These are phyloP conservation scores for Electrona antarctica DNA, from an alignment of 2,113 vertebrate genomes.

Conservation along the genomic window DNA sequence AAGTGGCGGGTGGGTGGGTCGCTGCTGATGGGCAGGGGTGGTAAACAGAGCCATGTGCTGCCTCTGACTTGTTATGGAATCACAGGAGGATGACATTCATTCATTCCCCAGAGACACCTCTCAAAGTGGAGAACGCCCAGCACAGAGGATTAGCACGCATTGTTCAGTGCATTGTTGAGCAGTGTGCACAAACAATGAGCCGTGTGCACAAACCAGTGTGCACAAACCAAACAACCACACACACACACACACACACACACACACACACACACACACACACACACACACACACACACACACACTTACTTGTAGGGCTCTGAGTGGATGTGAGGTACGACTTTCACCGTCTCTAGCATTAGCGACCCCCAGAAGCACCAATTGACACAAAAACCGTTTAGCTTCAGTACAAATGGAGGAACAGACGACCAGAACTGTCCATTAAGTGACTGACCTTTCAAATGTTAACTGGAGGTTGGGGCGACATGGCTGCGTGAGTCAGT, in stretches of 20 bases:
- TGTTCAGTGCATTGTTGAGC: no score
- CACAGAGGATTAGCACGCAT: background rate
- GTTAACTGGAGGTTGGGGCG: slow-evolving; percentile 21
- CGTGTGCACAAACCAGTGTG: background rate
- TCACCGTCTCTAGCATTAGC: no score
- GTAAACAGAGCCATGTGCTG: slow-evolving; percentile 56
- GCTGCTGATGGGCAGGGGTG: slow-evolving; percentile 10
- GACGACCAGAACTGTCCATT: slow-evolving; percentile 46
- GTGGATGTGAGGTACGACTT: no score
- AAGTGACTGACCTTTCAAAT: slow-evolving; percentile 61
- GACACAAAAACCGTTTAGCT: slow-evolving; percentile 13
- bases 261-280: background rate
- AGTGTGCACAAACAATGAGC: slow-evolving; percentile 10
- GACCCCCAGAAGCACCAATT: background rate
- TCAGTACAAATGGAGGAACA: slow-evolving; percentile 6
- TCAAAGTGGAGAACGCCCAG: background rate
- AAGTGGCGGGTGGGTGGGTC: slow-evolving; percentile 5
- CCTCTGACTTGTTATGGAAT: background rate
- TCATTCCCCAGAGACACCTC: background rate
- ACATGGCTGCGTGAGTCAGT: slow-evolving; percentile 36
- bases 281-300: background rate
- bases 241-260: background rate
- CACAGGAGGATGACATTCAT: background rate
- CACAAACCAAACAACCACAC: background rate
- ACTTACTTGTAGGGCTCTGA: no score